phyloP scores from a whole-genome alignment of 2,888 invertebrate species.

The Belgica antarctica region DNA sequence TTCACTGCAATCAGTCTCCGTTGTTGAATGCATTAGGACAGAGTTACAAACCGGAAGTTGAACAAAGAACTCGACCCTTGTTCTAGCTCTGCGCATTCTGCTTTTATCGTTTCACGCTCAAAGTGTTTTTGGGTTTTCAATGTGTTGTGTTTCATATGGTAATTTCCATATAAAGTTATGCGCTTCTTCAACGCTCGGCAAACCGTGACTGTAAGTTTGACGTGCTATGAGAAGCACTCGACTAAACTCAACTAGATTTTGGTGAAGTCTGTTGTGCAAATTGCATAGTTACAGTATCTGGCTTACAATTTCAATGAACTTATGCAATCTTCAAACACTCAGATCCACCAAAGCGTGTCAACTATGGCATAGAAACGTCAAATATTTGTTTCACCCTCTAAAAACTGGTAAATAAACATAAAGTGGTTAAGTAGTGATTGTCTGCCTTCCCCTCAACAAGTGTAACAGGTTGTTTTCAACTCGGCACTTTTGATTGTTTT shows the following conservation, averaged over 20 bases:
- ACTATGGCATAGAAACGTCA: too few species aligned
- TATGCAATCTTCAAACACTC: too few species aligned
- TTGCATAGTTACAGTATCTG: not conserved
- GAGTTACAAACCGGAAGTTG: not conserved
- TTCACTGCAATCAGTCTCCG: not conserved
- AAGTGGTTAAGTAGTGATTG: too few species aligned
- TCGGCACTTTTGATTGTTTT: too few species aligned
- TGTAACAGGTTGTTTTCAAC: too few species aligned
- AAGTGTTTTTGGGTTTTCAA: constrained; percentile 2
- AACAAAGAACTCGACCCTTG: constrained; percentile 4
- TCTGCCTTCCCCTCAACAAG: too few species aligned
- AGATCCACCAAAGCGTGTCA: too few species aligned
- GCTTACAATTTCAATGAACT: too few species aligned
- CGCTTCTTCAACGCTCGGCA: not conserved
- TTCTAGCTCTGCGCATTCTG: constrained; percentile 7
- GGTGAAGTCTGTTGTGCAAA: not conserved
- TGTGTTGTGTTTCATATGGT: not conserved
- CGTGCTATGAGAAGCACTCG: too few species aligned
- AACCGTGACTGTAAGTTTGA: not conserved
- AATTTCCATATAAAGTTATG: constrained; percentile 17
- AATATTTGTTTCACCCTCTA: too few species aligned
- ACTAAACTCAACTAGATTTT: too few species aligned
- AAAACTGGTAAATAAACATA: too few species aligned
- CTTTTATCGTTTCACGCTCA: constrained; percentile 17
- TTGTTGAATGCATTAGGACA: constrained; percentile 3